A percentile compares a stretch with the other conserved stretches of the same genome.
These are phyloP conservation scores for Ectemnius cavifrons DNA, from an alignment of 2,888 invertebrate genomes.

Conservation along the genomic window DNA sequence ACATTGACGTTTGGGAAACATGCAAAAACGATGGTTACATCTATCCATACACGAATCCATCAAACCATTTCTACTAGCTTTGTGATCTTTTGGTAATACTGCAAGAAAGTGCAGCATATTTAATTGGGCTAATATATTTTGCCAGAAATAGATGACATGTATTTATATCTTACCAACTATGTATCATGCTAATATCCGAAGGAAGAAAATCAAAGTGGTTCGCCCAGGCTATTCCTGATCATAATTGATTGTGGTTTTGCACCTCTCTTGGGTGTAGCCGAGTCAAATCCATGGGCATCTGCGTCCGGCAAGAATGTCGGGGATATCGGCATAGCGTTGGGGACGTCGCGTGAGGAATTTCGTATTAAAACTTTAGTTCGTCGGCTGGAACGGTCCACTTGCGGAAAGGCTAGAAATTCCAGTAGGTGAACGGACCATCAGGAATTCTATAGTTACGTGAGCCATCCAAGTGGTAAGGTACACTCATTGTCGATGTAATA, in stretches of 20 bases:
- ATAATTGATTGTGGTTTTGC: slow-evolving; percentile 33
- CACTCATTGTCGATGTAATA: slow-evolving; percentile 45
- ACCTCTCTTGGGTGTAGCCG: slow-evolving; percentile 4
- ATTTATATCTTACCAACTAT: too few relatives aligned
- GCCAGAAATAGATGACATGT: too few relatives aligned
- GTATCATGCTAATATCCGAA: too few relatives aligned
- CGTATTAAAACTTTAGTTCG: slow-evolving; percentile 62
- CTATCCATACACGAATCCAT: too few relatives aligned
- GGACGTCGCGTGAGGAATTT: slow-evolving; percentile 59
- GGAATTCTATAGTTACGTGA: slow-evolving; percentile 57
- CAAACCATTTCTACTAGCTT: too few relatives aligned
- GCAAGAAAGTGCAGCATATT: too few relatives aligned
- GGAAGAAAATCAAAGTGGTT: too few relatives aligned
- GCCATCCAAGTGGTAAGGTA: slow-evolving; percentile 27
- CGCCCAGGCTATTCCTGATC: too few relatives aligned
- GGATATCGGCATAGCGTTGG: slow-evolving; percentile 41
- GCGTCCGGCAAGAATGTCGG: slow-evolving; percentile 54
- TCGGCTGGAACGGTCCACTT: slow-evolving; percentile 29
- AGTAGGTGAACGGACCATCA: slow-evolving; percentile 46
- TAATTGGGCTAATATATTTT: too few relatives aligned
- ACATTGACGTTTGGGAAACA: slow-evolving; percentile 38
- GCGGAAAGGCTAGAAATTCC: slow-evolving; percentile 56
- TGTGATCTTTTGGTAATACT: too few relatives aligned
- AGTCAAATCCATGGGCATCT: slow-evolving; percentile 58
- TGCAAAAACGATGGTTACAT: too few relatives aligned